phyloP scores from a whole-genome alignment of 2,113 vertebrate genomes.

The Amazona vittata region DNA sequence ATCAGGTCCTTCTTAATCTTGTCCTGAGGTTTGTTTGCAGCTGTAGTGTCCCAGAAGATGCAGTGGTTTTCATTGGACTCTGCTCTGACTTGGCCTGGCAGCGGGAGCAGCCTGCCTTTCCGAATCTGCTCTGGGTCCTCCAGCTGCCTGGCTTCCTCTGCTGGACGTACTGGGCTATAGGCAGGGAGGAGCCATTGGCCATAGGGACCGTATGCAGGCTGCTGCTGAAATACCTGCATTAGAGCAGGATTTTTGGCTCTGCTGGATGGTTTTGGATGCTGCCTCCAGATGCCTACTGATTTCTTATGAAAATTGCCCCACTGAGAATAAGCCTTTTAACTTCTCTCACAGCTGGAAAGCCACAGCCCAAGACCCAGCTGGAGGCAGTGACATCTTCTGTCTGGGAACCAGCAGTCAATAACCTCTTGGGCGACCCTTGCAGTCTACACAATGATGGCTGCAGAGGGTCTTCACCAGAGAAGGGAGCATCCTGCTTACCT shows the following conservation, averaged over 20 bases:
- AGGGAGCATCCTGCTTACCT: neutral
- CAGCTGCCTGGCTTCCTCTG: fast-evolving
- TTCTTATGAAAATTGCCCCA: neutral
- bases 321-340: neutral
- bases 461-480: fast-evolving
- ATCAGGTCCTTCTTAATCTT: conserved; percentile 5
- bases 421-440: fast-evolving
- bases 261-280: neutral
- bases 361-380: neutral
- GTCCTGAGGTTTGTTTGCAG: conserved; percentile 20
- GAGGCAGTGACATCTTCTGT: neutral
- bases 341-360: neutral
- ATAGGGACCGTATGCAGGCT: fast-evolving
- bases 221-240: neutral
- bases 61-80: neutral
- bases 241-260: neutral
- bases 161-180: neutral
- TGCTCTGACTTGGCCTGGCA: neutral
- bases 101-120: neutral
- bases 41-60: neutral
- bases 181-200: neutral
- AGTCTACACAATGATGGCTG: neutral
- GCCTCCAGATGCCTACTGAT: neutral
- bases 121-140: fast-evolving
- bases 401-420: fast-evolving